These are phyloP conservation scores for Cataglyphis livida DNA, from an alignment of 2,888 invertebrate genomes.

Conservation along the genomic window DNA sequence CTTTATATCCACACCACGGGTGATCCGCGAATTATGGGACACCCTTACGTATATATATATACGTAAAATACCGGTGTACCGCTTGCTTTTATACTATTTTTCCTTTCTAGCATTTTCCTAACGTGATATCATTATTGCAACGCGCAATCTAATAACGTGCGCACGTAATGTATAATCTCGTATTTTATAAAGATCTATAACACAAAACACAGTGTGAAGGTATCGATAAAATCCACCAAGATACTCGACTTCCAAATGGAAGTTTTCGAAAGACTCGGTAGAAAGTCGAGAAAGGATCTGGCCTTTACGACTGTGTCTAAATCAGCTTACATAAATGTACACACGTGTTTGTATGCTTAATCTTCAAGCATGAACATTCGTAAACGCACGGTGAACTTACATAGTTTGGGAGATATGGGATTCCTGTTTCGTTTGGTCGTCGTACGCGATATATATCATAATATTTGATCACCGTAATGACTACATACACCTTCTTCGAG, in stretches of 20 bases:
- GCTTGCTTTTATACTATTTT: slow-evolving; percentile 49
- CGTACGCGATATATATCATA: slow-evolving; percentile 5
- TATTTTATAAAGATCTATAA: slow-evolving; percentile 53
- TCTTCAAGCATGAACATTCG: slow-evolving; percentile 15
- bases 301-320: slow-evolving; percentile 47
- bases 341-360: slow-evolving; percentile 47
- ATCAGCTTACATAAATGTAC: slow-evolving; percentile 53
- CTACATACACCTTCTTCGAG: neutral
- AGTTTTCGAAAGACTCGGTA: neutral
- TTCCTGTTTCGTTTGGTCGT: slow-evolving; percentile 39
- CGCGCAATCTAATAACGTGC: slow-evolving; percentile 35
- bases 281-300: slow-evolving; percentile 29
- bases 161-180: slow-evolving; percentile 53
- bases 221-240: slow-evolving; percentile 21
- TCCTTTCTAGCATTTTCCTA: slow-evolving; percentile 40
- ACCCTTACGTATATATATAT: no score
- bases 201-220: neutral
- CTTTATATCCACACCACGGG: no score
- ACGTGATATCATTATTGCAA: slow-evolving; percentile 37
- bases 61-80: slow-evolving; percentile 33
- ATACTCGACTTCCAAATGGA: neutral
- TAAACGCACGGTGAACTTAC: slow-evolving; percentile 20
- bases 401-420: slow-evolving; percentile 10
- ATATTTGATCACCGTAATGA: slow-evolving; percentile 6
- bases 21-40: no score